phyloP scores from a whole-genome alignment of 2,797 vertebrate genomes.

The Lophura swinhoii region DNA sequence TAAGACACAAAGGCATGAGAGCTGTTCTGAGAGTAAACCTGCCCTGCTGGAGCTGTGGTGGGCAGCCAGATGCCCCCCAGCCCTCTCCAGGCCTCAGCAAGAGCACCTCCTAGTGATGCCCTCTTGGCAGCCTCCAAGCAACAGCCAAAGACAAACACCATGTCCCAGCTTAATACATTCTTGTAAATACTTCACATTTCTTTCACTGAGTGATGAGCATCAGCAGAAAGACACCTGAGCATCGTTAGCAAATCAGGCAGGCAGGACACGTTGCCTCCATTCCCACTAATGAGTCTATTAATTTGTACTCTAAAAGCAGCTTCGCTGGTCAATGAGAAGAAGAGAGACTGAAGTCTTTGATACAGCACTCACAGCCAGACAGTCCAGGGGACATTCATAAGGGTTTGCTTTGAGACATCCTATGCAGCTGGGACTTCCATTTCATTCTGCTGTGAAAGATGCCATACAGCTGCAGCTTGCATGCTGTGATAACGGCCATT shows the following conservation, averaged over 20 bases:
- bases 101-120: fast-evolving
- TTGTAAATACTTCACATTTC: neutral
- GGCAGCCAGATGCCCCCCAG: fast-evolving
- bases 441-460: neutral
- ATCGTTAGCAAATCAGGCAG: neutral
- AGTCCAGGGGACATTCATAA: neutral
- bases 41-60: neutral
- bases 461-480: neutral
- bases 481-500: neutral
- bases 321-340: neutral
- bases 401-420: neutral
- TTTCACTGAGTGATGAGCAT: neutral
- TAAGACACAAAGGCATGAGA: neutral
- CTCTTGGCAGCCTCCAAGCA: neutral
- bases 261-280: neutral
- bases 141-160: neutral
- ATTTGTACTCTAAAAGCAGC: neutral
- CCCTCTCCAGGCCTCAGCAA: neutral
- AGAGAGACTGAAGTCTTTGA: neutral
- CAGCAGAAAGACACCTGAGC: neutral
- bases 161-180: neutral
- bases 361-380: neutral
- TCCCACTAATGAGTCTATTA: conserved; percentile 22
- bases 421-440: neutral
- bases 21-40: neutral